A percentile compares a stretch with the other conserved stretches of the same genome.
Evolutionary conservation across 2,113 vertebrate genomes (phyloP).

Genomic region (Regulus satrapa): DNA sequence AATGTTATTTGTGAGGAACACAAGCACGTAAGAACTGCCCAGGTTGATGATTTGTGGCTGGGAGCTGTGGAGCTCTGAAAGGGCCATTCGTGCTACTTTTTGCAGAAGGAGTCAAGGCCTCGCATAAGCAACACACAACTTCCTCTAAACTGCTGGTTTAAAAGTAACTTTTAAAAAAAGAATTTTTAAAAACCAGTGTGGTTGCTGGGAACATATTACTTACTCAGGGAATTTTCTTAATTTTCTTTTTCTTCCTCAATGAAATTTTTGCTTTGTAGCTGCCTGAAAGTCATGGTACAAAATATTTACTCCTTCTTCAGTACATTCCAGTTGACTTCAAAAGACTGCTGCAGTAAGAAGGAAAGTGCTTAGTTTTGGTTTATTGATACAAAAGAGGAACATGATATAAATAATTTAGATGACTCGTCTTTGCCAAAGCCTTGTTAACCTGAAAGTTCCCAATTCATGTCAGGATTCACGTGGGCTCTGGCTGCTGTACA

Average conservation of each 20-base stretch:
- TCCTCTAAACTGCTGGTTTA: constrained; percentile 4
- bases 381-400: constrained; percentile 38
- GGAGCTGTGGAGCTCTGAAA: background rate
- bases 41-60: background rate
- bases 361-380: constrained; percentile 36
- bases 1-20: background rate
- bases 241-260: background rate
- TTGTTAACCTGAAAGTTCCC: background rate
- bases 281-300: background rate
- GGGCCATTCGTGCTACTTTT: background rate
- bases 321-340: background rate
- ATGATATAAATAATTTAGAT: constrained; percentile 30
- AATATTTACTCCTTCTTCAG: background rate
- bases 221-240: background rate
- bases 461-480: background rate
- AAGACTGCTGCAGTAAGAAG: background rate
- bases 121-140: background rate
- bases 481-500: background rate
- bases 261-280: background rate
- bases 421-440: background rate
- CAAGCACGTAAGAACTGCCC: accelerated
- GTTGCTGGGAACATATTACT: background rate
- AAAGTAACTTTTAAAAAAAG: background rate
- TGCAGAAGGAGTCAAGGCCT: background rate
- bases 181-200: background rate